Evolutionary conservation across 2,797 vertebrate species (phyloP), one percentile per base, ranked within the genome.

Genomic region (Amblyopsis hoosieri): DNA sequence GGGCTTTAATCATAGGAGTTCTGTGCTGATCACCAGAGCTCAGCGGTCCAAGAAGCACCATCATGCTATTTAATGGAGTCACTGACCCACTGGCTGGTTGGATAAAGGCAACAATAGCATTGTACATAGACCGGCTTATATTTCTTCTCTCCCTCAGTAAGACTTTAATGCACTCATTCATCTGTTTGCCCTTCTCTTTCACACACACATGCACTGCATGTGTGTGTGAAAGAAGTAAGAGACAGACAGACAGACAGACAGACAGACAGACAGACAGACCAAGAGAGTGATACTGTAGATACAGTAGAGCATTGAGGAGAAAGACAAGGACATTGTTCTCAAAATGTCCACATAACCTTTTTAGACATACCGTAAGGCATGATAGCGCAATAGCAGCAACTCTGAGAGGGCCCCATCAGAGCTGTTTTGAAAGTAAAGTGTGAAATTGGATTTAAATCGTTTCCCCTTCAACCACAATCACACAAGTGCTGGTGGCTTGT

Each of bases 361-460:
- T 48, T n/a, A 11, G 47, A 48, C 13, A 14, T 12, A 48, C 3
- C 23, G 23, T 48, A 48, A 48, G 47, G 47, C 47, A 48, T 48
- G 47, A 48, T 48, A 12, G 6, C 11, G 13, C 11, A 14, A 76
- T 83, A 72, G 74, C 60, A 69, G 71, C 23, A 78, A 54, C 78
- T 78, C 65, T 50, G 57, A 79, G 70, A 72, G 75, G 60, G 75
- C 66, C 65, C 54, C 67, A 78, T 84, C 76, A 67, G 72, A 80
- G 17, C 69, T 72, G 71, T 72, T 81, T 87, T 78, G 84, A 72
- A 87, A 85, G 78, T 77, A 75, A 80, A 84, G 79, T 90, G 86
- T 91, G 87, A 91, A 92, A 91, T 90, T 76, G 77, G 90, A 84
- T 87, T 90, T 87, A 89, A 89, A 87, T 85, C 71, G 82, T 81